Evolutionary conservation across 2,888 invertebrate genomes (phyloP).

Genomic region (Protula sp.): DNA sequence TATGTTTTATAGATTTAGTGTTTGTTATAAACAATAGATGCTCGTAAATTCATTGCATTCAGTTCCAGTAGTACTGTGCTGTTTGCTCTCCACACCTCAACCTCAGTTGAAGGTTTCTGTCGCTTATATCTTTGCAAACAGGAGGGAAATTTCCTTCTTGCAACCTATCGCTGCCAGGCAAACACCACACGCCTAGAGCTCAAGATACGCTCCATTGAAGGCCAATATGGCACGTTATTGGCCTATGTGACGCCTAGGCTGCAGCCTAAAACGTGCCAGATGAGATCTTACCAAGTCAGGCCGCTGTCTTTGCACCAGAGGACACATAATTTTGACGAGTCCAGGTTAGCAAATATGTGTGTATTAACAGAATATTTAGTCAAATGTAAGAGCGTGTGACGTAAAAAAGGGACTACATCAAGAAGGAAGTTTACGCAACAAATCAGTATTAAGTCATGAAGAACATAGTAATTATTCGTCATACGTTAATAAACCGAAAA

Average conservation of each 20-base stretch:
- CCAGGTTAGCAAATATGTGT: slow-evolving; percentile 48
- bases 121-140: too few relatives aligned
- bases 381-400: neutral
- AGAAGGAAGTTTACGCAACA: too few relatives aligned
- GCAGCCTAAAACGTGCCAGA: slow-evolving; percentile 73
- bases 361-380: neutral
- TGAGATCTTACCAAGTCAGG: slow-evolving; percentile 65
- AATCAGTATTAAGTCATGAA: too few relatives aligned
- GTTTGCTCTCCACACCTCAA: too few relatives aligned
- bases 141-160: slow-evolving; percentile 69
- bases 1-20: too few relatives aligned
- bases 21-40: too few relatives aligned
- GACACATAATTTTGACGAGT: slow-evolving; percentile 63
- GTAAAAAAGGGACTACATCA: too few relatives aligned
- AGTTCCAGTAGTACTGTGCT: too few relatives aligned
- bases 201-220: slow-evolving; percentile 74
- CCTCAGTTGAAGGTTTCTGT: too few relatives aligned
- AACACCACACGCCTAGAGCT: slow-evolving; percentile 85
- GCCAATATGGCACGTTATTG: slow-evolving; percentile 69
- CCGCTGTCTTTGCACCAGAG: slow-evolving; percentile 74
- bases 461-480: too few relatives aligned
- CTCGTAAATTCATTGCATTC: too few relatives aligned
- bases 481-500: too few relatives aligned
- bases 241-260: slow-evolving; percentile 73
- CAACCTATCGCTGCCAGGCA: slow-evolving; percentile 88